Evolutionary conservation across 2,113 vertebrate genomes (phyloP).

Genomic region (Porphyrio hochstetteri): DNA sequence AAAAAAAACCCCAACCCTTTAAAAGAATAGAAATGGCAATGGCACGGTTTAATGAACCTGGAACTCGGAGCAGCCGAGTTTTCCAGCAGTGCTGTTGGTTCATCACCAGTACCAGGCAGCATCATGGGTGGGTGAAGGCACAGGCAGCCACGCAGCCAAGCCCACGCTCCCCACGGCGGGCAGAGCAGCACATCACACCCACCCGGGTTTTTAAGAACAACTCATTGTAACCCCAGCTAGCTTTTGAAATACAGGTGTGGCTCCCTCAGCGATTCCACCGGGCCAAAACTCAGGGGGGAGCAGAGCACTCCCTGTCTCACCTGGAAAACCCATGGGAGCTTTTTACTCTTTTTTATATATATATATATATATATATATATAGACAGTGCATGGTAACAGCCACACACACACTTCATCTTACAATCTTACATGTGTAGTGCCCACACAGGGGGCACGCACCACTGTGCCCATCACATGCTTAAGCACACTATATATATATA

Average conservation of each 20-base stretch:
- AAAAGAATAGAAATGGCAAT: slow-evolving; percentile 62
- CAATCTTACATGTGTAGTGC: accelerated
- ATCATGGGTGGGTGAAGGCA: background rate
- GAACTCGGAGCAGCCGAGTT: background rate
- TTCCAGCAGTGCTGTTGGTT: background rate
- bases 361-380: accelerated
- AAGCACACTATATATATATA: too few relatives aligned
- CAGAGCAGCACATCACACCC: background rate
- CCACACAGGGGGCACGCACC: accelerated
- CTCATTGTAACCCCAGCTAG: background rate
- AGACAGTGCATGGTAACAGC: accelerated
- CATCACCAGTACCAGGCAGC: background rate
- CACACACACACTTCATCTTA: accelerated
- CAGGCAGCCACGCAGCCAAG: background rate
- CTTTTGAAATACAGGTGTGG: accelerated
- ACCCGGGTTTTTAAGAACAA: background rate
- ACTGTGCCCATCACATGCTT: accelerated
- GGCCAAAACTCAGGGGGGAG: background rate
- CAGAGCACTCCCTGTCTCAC: background rate
- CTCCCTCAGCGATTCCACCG: accelerated
- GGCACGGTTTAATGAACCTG: slow-evolving; percentile 36
- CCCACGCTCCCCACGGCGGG: background rate
- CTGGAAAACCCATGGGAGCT: background rate
- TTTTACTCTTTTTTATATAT: background rate
- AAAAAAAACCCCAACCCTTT: background rate